These are phyloP conservation scores for Mormyrus lacerda DNA, from an alignment of 2,113 vertebrate genomes.

Conservation along the genomic window DNA sequence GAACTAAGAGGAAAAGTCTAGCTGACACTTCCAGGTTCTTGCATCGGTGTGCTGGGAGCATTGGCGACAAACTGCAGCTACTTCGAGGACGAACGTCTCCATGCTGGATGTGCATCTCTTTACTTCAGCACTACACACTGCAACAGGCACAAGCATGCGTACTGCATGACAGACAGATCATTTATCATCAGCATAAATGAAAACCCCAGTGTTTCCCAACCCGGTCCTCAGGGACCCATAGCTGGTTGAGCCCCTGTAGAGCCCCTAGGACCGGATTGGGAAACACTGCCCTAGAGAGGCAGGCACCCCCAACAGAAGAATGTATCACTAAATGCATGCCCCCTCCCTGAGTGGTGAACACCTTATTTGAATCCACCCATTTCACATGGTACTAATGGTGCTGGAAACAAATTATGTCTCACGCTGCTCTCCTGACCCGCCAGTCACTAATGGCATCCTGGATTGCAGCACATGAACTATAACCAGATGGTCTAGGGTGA, in stretches of 20 bases:
- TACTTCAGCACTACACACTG: not conserved
- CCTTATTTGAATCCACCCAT: not conserved
- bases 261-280: not conserved
- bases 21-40: not conserved
- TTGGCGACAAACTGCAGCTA: not conserved
- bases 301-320: not conserved
- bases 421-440: not conserved
- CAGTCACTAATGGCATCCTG: not conserved
- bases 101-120: not conserved
- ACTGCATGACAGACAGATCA: not conserved
- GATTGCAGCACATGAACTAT: not conserved
- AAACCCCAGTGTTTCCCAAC: not conserved
- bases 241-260: not conserved
- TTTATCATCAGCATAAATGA: not conserved
- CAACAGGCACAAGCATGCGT: not conserved
- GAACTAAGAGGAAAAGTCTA: not conserved
- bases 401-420: not conserved
- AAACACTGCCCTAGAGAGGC: not conserved
- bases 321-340: not conserved
- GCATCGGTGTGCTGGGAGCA: not conserved
- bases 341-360: not conserved
- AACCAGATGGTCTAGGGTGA: not conserved
- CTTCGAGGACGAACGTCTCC: not conserved
- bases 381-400: not conserved
- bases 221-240: not conserved